Evolutionary conservation across 2,113 vertebrate genomes (phyloP).

Genomic region (Phalacrocorax carbo): DNA sequence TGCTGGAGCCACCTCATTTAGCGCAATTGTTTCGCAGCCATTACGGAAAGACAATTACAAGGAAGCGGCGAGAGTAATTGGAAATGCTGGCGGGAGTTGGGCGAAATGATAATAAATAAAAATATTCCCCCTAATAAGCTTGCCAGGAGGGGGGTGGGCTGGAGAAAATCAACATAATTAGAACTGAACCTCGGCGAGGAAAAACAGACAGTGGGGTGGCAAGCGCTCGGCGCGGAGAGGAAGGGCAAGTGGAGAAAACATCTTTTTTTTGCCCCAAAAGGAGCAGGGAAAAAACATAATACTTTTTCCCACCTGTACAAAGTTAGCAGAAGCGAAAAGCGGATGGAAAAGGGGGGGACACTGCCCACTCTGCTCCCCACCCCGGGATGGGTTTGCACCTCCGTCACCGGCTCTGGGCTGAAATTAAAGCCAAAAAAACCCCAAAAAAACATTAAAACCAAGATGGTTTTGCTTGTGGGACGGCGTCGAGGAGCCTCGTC

Average conservation of each 20-base stretch:
- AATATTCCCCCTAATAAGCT: slow-evolving; percentile 99
- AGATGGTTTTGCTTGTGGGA: not conserved
- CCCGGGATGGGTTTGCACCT: not conserved
- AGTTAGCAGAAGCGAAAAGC: not conserved
- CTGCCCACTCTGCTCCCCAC: not conserved
- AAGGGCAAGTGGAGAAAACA: slow-evolving; percentile 50
- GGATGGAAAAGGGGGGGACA: not conserved
- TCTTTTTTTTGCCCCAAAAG: not conserved
- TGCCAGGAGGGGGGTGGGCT: slow-evolving; percentile 87
- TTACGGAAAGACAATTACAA: slow-evolving; percentile 99
- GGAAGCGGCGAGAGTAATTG: slow-evolving; percentile 99
- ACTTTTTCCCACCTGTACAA: not conserved
- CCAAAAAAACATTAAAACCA: not conserved
- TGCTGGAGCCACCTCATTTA: slow-evolving; percentile 99
- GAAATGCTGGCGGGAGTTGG: slow-evolving; percentile 99
- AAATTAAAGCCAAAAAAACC: not conserved
- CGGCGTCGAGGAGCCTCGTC: fast-evolving
- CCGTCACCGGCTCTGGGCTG: not conserved
- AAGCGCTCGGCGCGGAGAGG: slow-evolving; percentile 61
- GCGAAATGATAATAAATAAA: slow-evolving; percentile 99
- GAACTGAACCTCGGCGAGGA: slow-evolving; percentile 89
- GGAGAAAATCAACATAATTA: slow-evolving; percentile 99
- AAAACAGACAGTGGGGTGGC: slow-evolving; percentile 83
- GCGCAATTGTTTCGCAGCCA: slow-evolving; percentile 99
- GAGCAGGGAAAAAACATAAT: not conserved